phyloP scores from a whole-genome alignment of 2,113 vertebrate species.

The Melanotaenia duboulayi region DNA sequence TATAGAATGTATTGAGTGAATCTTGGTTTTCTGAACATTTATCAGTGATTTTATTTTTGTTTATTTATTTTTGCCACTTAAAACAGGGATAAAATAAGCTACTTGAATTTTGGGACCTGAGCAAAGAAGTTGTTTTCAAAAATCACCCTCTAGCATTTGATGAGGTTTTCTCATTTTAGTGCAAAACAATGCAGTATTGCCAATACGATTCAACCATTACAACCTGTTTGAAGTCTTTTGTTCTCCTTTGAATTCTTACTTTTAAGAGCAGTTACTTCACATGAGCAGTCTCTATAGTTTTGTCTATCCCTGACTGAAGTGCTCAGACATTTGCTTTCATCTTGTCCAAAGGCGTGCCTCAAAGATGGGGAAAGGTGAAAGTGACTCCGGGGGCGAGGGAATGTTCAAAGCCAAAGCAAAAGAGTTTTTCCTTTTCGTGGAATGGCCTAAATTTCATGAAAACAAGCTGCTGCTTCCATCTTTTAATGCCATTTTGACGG shows the following conservation, averaged over 20 bases:
- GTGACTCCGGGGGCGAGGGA: conserved; percentile 24
- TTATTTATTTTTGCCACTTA: too few species aligned
- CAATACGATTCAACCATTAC: conserved; percentile 34
- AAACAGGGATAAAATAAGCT: too few species aligned
- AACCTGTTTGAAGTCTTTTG: conserved; percentile 16
- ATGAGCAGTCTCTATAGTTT: conserved; percentile 34
- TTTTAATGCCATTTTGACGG: conserved; percentile 39
- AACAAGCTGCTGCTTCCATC: conserved; percentile 53
- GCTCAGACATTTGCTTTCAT: conserved; percentile 69
- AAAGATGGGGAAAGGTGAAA: conserved; percentile 59
- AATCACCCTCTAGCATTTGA: conserved; percentile 2
- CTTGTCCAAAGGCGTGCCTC: conserved; percentile 53
- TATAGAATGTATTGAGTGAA: too few species aligned
- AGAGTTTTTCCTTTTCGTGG: conserved; percentile 23
- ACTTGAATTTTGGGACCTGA: too few species aligned
- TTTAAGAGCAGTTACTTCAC: conserved; percentile 57
- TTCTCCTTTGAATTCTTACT: conserved; percentile 50
- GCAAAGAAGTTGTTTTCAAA: conserved; percentile 9
- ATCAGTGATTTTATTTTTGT: too few species aligned
- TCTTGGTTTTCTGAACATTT: too few species aligned
- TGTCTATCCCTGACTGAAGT: conserved; percentile 47
- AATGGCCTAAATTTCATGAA: conserved; percentile 51
- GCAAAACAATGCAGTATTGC: conserved; percentile 9
- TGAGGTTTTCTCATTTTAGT: conserved; percentile 8
- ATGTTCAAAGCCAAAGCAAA: conserved; percentile 64